These are phyloP conservation scores for Tolmerus cingulatus DNA, from an alignment of 2,888 invertebrate genomes.

Conservation along the genomic window DNA sequence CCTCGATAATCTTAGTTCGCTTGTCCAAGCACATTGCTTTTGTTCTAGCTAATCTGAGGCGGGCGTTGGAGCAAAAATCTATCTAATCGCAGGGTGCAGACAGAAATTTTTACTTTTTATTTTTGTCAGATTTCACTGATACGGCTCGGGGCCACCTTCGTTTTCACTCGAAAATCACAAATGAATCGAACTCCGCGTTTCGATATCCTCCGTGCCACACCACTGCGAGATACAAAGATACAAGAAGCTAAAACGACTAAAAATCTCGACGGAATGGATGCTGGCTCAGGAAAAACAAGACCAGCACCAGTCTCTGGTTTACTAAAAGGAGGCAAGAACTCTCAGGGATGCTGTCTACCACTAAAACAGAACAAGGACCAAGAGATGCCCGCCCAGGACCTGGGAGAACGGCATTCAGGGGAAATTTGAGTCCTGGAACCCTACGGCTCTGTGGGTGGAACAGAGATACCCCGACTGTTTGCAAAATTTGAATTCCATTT, in stretches of 20 bases:
- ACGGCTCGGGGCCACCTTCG: slow-evolving; percentile 29
- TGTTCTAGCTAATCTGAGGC: not conserved
- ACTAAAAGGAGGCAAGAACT: not conserved
- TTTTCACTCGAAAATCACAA: slow-evolving; percentile 46
- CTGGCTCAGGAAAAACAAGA: slow-evolving; percentile 34
- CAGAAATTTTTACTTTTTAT: not conserved
- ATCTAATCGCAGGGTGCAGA: not conserved
- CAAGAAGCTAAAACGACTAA: slow-evolving; percentile 22
- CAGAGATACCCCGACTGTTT: slow-evolving; percentile 1
- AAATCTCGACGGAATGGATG: slow-evolving; percentile 26
- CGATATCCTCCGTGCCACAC: slow-evolving; percentile 15
- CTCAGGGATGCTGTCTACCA: not conserved
- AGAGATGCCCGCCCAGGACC: not conserved
- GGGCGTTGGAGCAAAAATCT: not conserved
- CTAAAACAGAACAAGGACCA: slow-evolving; percentile 32
- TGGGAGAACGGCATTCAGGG: not conserved
- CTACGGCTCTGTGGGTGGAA: not conserved
- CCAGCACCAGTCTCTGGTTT: not conserved
- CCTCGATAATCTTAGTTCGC: not conserved
- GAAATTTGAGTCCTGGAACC: not conserved
- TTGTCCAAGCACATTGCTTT: not conserved
- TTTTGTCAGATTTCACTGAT: not conserved
- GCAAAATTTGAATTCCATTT: slow-evolving; percentile 6
- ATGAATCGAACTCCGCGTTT: slow-evolving; percentile 37
- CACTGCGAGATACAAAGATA: slow-evolving; percentile 30